Percentiles rank a stretch among this genome's conserved stretches.
Conservation (phyloP, 2,113 vertebrate genomes). For the Catagonus wagneri region DNA sequence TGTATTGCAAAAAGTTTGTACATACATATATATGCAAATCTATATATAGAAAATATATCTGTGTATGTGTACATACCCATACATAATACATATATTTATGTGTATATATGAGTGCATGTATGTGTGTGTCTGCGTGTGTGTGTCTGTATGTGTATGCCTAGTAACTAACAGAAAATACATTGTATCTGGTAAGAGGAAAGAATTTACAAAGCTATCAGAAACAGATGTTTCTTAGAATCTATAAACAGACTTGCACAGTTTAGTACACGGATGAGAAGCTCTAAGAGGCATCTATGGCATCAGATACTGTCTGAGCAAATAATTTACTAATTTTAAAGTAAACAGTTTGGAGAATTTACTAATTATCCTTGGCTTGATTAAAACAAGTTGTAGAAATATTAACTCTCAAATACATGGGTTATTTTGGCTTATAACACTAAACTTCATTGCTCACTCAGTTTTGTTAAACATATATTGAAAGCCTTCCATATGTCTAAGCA, state of each 20-base stretch:
- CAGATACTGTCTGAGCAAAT: not conserved
- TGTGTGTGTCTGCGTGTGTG: not conserved
- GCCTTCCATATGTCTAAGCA: not conserved
- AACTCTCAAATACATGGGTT: not conserved
- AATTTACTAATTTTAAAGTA: conserved; percentile 47
- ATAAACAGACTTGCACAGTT: not conserved
- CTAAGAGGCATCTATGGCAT: not conserved
- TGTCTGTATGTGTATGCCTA: not conserved
- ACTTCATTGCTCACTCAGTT: not conserved
- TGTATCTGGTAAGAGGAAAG: not conserved
- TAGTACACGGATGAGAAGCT: not conserved
- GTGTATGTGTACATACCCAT: not conserved
- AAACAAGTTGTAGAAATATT: not conserved
- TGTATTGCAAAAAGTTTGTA: not conserved
- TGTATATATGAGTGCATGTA: not conserved
- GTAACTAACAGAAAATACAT: not conserved
- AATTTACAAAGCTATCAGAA: not conserved
- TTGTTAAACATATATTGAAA: conserved; percentile 18
- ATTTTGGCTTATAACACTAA: not conserved
- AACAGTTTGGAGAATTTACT: conserved; percentile 35
- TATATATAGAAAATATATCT: not conserved
- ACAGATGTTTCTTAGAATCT: conserved; percentile 1
- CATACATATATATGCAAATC: not conserved
- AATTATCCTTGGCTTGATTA: conserved; percentile 24
- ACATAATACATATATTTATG: not conserved